A percentile compares a stretch with the other conserved stretches of the same genome.
phyloP scores from a whole-genome alignment of 53 echinoderm and acorn worm genomes.

The Zoroaster sp. region DNA sequence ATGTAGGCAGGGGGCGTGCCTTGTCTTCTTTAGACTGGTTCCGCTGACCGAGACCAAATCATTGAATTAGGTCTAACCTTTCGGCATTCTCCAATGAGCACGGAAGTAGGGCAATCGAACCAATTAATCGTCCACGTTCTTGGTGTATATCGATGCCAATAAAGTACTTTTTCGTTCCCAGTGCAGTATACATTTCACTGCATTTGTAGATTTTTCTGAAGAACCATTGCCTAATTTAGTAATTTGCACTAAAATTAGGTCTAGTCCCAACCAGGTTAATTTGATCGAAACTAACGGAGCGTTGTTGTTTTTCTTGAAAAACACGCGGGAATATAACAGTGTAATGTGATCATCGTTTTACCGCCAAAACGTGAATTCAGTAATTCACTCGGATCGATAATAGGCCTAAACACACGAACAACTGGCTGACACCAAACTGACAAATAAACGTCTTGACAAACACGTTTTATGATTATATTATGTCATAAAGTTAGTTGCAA shows the following conservation, averaged over 20 bases:
- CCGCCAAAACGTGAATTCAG: too few relatives aligned
- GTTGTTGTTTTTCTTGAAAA: background rate
- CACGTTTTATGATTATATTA: too few relatives aligned
- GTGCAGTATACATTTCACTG: background rate
- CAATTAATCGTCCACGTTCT: background rate
- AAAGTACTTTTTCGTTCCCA: background rate
- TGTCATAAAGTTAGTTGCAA: too few relatives aligned
- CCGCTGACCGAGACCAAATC: too few relatives aligned
- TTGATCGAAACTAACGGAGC: background rate
- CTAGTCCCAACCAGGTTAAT: background rate
- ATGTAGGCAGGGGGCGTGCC: too few relatives aligned
- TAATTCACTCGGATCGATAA: too few relatives aligned
- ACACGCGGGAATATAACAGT: background rate
- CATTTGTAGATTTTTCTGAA: too few relatives aligned
- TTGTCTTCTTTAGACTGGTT: too few relatives aligned
- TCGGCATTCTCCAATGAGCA: background rate
- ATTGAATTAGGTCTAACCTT: too few relatives aligned
- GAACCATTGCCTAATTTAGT: background rate
- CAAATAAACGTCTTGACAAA: too few relatives aligned
- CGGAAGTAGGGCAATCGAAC: background rate
- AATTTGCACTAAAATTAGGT: background rate
- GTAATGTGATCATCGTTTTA: background rate
- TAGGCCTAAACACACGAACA: too few relatives aligned
- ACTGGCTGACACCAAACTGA: too few relatives aligned
- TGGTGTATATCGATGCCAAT: background rate